Conservation (phyloP, 1,140 invertebrate species). For the Drosophila nikananu region DNA sequence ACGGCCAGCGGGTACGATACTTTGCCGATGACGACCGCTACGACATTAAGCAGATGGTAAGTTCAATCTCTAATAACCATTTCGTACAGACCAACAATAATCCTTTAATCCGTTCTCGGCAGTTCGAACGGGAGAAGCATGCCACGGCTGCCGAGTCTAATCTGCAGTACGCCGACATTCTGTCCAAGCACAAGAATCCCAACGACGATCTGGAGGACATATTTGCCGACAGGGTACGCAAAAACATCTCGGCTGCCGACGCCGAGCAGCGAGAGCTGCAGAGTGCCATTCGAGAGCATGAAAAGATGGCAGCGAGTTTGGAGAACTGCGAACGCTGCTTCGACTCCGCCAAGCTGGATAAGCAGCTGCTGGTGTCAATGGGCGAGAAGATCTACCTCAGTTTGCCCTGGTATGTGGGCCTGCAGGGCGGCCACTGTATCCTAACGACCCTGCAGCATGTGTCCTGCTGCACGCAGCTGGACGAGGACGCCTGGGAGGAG, state of each 20-base stretch:
- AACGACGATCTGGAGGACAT: slow-evolving; percentile 95
- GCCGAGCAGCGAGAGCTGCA: slow-evolving; percentile 88
- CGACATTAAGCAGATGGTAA: slow-evolving; percentile 94
- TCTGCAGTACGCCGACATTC: slow-evolving; percentile 91
- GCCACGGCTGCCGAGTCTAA: slow-evolving; percentile 93
- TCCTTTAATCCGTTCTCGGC: background rate
- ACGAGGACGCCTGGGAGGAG: slow-evolving; percentile 97
- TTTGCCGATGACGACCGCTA: slow-evolving; percentile 97
- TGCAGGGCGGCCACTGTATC: slow-evolving; percentile 95
- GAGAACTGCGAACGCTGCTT: slow-evolving; percentile 94
- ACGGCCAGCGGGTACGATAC: slow-evolving; percentile 91
- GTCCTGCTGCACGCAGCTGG: slow-evolving; percentile 91
- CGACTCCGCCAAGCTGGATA: slow-evolving; percentile 92
- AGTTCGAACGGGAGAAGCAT: slow-evolving; percentile 96
- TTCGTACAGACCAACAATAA: background rate
- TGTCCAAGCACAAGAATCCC: slow-evolving; percentile 89
- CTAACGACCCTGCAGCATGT: slow-evolving; percentile 94
- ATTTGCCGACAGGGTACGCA: slow-evolving; percentile 88
- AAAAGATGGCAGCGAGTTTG: slow-evolving; percentile 86
- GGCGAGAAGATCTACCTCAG: slow-evolving; percentile 93
- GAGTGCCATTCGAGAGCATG: slow-evolving; percentile 90
- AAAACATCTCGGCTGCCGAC: slow-evolving; percentile 89
- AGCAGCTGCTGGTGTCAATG: slow-evolving; percentile 94
- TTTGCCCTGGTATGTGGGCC: slow-evolving; percentile 91
- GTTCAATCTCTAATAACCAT: slow-evolving; percentile 19